Base-by-base conservation (phyloP, 2,888 invertebrate genomes). In the Eupeodes latifasciatus region DNA sequence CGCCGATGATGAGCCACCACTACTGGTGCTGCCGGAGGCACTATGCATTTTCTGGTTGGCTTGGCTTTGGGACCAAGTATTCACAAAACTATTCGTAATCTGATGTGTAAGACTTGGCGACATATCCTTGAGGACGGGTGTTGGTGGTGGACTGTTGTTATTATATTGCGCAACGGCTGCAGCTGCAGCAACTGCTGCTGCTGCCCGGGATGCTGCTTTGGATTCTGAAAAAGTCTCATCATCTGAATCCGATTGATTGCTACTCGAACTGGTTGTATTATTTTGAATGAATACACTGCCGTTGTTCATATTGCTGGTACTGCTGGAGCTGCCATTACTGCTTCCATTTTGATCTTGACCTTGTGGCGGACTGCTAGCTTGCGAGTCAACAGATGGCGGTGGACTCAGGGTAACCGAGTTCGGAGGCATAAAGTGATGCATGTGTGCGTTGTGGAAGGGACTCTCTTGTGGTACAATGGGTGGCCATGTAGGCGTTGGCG, bases 371-470 rank as follows among this genome's bases (percentile, higher is more conserved):
- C 97, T 97, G 75, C 97, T 97, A 66, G 97, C 96, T 92, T 96
- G 96, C 91, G 97, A 97, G 92, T 98, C 98, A 27, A 98, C 96
- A 55, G 98, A 98, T 7, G 98, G 98, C 34, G 98, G 98, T 80
- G 98, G 98, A 92, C 98, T 98, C 90, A 98, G 94, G 44, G 98
- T 98, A 55, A 98, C 98, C 75, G 98, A 98, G 93, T 97, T 97
- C 90, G 95, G 95, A 91, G 97, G 96, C 94, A 97, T 96, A 90
- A 97, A 95, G 91, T 97, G 96, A 77, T 95, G 96, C 89, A 96
- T 93, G 90, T 95, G 95, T 87, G 96, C 96, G 64, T 95, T 95
- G 89, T 94, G 93, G 90, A 94, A 94, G 85, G 94, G 93, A 89
- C 92, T 93, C 76, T 94, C 94, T 83, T 95, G 94, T 57, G 95